These are phyloP conservation scores for Onychostoma macrolepis DNA, from an alignment of 2,113 vertebrate genomes.

Conservation along the genomic window DNA sequence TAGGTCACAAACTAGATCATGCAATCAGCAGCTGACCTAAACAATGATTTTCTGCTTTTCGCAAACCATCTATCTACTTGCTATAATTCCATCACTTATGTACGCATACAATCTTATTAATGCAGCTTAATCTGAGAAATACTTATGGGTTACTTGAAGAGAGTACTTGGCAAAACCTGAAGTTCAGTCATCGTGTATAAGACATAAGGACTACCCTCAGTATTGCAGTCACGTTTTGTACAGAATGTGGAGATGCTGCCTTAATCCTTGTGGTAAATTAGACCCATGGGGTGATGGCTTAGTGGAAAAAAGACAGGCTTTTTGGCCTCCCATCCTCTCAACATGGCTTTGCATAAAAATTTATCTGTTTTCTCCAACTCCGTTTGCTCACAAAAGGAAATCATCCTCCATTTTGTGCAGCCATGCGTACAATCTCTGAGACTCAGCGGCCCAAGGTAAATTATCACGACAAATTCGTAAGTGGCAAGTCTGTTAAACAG, in stretches of 20 bases:
- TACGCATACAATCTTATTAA: constrained; percentile 7
- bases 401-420: constrained; percentile 39
- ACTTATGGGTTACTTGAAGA: constrained; percentile 1
- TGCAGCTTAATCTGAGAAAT: constrained; percentile 11
- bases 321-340: constrained; percentile 39
- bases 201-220: constrained; percentile 11
- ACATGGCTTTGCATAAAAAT: constrained; percentile 43
- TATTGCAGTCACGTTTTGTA: constrained; percentile 46
- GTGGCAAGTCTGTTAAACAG: not conserved
- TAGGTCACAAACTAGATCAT: not conserved
- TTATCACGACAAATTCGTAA: not conserved
- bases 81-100: not conserved
- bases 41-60: not conserved
- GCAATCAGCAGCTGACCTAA: not conserved
- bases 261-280: constrained; percentile 51
- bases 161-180: constrained; percentile 22
- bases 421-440: constrained; percentile 32
- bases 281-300: constrained; percentile 39
- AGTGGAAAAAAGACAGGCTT: constrained; percentile 12
- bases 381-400: constrained; percentile 18
- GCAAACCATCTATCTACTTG: not conserved
- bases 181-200: constrained; percentile 17
- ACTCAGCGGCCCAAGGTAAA: not conserved
- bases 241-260: not conserved
- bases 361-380: constrained; percentile 40